Conservation (phyloP, 2,113 vertebrate genomes). For the Martes martes region DNA sequence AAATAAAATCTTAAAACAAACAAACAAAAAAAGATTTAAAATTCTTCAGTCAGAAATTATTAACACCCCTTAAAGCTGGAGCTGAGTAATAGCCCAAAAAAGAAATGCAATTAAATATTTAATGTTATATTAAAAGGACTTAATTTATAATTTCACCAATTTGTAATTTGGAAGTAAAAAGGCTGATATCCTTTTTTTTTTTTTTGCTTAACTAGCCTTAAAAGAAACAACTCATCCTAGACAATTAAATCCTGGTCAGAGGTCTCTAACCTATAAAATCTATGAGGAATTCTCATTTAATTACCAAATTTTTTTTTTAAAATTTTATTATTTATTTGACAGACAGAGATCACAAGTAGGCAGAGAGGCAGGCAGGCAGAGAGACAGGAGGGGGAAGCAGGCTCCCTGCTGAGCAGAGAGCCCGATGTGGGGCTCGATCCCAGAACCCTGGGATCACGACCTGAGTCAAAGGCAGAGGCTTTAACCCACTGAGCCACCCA, state of each 20-base stretch:
- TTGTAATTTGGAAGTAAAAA: constrained; percentile 1
- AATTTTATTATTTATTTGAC: too few relatives aligned
- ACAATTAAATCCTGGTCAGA: constrained; percentile 44
- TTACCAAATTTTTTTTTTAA: neutral
- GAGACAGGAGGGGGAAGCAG: too few relatives aligned
- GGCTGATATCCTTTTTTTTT: neutral
- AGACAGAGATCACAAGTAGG: too few relatives aligned
- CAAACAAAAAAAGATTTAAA: neutral
- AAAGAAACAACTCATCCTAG: neutral
- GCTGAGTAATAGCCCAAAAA: constrained; percentile 10
- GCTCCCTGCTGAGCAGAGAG: too few relatives aligned
- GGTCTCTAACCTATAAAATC: neutral
- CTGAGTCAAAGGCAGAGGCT: too few relatives aligned
- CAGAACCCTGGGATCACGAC: too few relatives aligned
- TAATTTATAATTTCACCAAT: constrained; percentile 38
- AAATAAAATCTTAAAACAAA: too few relatives aligned
- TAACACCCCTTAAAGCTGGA: neutral
- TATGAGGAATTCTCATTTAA: neutral
- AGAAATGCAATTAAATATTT: constrained; percentile 36
- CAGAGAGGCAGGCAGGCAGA: too few relatives aligned
- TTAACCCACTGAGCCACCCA: too few relatives aligned
- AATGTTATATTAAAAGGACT: constrained; percentile 40
- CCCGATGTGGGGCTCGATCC: too few relatives aligned
- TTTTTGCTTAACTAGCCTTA: neutral
- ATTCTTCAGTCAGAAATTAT: constrained; percentile 11